Conservation (phyloP, 2,888 invertebrate species). For the Neuroscelio doddi region DNA sequence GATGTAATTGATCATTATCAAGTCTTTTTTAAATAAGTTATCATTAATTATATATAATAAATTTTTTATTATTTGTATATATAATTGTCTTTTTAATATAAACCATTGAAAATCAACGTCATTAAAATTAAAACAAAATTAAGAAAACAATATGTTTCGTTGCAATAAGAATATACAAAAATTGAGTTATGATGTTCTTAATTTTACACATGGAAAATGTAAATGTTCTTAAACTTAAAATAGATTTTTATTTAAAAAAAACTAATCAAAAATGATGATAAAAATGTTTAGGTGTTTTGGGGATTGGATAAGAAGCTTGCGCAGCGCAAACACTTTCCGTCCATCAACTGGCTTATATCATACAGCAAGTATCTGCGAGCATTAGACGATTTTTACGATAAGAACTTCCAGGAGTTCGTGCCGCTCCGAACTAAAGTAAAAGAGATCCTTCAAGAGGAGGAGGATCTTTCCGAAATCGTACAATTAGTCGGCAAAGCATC, state of each 20-base stretch:
- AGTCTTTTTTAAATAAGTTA: no score
- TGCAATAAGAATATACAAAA: no score
- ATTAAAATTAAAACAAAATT: no score
- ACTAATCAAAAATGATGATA: background rate
- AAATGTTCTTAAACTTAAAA: no score
- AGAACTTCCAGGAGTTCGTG: constrained; percentile 97
- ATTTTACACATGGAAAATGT: no score
- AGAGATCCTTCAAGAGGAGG: constrained; percentile 98
- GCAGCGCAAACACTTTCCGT: constrained; percentile 99
- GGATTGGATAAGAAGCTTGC: constrained; percentile 99
- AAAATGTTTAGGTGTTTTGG: constrained; percentile 95
- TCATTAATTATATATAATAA: no score
- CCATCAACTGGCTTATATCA: constrained; percentile 99
- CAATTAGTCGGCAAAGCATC: constrained; percentile 99
- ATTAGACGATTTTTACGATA: constrained; percentile 99
- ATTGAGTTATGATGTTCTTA: no score
- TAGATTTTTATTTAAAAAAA: background rate
- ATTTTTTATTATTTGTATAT: no score
- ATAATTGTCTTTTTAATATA: no score
- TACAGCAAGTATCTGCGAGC: constrained; percentile 98
- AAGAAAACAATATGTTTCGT: no score
- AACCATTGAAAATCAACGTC: no score
- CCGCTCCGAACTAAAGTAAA: constrained; percentile 96
- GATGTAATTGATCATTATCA: no score
- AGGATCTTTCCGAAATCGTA: constrained; percentile 99